Evolutionary conservation across 2,113 vertebrate genomes (phyloP).

Genomic region (Pygoscelis antarcticus): DNA sequence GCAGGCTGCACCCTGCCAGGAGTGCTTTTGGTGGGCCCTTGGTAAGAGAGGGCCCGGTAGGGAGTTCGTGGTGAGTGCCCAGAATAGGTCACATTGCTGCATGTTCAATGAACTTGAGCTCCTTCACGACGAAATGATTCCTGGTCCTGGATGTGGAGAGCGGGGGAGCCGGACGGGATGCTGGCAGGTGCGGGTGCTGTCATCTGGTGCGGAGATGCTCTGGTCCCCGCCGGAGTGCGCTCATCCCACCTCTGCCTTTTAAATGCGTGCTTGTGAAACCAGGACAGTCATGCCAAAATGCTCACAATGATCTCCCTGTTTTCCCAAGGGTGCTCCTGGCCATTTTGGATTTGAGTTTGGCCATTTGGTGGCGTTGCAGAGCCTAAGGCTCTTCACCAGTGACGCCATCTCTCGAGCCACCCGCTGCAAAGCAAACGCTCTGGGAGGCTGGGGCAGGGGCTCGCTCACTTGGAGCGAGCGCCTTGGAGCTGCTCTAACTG

Average conservation of each 20-base stretch:
- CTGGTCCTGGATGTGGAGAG: neutral
- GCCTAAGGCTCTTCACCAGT: neutral
- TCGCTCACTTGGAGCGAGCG: neutral
- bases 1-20: neutral
- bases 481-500: neutral
- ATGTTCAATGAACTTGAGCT: neutral
- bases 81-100: neutral
- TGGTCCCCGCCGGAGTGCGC: accelerated
- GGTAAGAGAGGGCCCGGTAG: no score
- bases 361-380: neutral
- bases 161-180: accelerated
- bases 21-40: neutral
- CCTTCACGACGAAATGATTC: accelerated
- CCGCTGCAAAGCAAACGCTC: accelerated
- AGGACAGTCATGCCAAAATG: neutral
- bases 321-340: neutral
- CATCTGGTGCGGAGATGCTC: neutral
- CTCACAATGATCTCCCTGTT: neutral
- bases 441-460: neutral
- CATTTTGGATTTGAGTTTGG: neutral
- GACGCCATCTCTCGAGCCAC: neutral
- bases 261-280: neutral
- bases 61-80: accelerated
- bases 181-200: no score
- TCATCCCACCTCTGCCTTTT: neutral